These are phyloP conservation scores for Carettochelys insculpta DNA, from an alignment of 2,113 vertebrate species.

Conservation along the genomic window DNA sequence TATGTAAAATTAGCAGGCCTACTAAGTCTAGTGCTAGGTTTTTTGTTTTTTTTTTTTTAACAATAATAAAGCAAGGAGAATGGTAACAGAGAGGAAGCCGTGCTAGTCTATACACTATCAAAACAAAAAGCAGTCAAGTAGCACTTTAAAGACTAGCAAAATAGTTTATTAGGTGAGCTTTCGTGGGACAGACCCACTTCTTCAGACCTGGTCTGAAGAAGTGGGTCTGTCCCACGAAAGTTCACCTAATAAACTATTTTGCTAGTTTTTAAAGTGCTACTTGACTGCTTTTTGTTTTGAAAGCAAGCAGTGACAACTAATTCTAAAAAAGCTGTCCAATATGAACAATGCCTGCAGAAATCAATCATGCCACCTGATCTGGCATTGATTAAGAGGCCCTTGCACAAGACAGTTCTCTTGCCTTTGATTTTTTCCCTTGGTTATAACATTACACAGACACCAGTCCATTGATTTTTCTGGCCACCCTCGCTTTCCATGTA, in stretches of 20 bases:
- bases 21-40: neutral
- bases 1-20: neutral
- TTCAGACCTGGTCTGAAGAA: too few relatives aligned
- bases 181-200: too few relatives aligned
- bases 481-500: constrained; percentile 9
- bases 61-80: neutral
- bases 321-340: neutral
- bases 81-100: too few relatives aligned
- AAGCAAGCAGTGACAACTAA: neutral
- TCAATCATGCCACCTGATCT: neutral
- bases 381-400: neutral
- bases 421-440: neutral
- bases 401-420: neutral
- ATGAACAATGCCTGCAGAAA: constrained; percentile 3
- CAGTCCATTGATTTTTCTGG: constrained; percentile 7
- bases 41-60: too few relatives aligned
- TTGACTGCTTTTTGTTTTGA: too few relatives aligned
- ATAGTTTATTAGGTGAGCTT: too few relatives aligned
- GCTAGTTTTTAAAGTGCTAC: too few relatives aligned
- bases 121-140: too few relatives aligned
- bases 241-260: too few relatives aligned
- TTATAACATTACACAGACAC: neutral
- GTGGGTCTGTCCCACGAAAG: too few relatives aligned
- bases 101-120: too few relatives aligned
- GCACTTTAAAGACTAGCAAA: too few relatives aligned